These are phyloP conservation scores for Carcina quercana DNA, from an alignment of 2,888 invertebrate species.

Conservation along the genomic window DNA sequence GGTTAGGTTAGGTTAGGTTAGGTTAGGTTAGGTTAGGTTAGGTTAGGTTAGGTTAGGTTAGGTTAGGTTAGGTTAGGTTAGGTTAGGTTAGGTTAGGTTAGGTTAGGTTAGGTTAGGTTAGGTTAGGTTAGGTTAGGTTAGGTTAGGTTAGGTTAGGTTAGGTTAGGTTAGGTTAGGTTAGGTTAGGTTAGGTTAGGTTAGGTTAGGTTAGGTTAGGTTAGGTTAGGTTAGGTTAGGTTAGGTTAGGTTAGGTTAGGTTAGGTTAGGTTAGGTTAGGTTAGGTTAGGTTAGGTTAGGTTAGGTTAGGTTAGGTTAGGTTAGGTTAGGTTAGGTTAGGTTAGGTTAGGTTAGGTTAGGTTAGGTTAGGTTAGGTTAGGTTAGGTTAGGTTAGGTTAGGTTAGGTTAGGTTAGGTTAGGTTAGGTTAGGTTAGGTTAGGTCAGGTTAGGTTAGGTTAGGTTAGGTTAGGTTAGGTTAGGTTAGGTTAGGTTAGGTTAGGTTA, in stretches of 20 bases:
- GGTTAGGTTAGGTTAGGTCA: slow-evolving; percentile 14
- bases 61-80: slow-evolving; percentile 10
- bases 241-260: slow-evolving; percentile 18
- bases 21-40: slow-evolving; percentile 8
- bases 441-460: slow-evolving; percentile 6
- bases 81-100: slow-evolving; percentile 6
- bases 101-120: slow-evolving; percentile 12
- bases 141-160: slow-evolving; percentile 9
- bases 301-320: slow-evolving; percentile 14
- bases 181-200: slow-evolving; percentile 19
- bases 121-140: slow-evolving; percentile 14
- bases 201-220: slow-evolving; percentile 12
- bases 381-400: slow-evolving; percentile 13
- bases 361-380: slow-evolving; percentile 13
- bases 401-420: slow-evolving; percentile 12
- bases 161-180: slow-evolving; percentile 18
- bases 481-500: slow-evolving; percentile 17
- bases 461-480: slow-evolving; percentile 11
- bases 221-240: slow-evolving; percentile 18
- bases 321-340: slow-evolving; percentile 12
- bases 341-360: slow-evolving; percentile 6
- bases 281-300: slow-evolving; percentile 16
- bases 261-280: slow-evolving; percentile 18
- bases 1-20: slow-evolving; percentile 8
- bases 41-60: slow-evolving; percentile 16